Base-by-base conservation (phyloP, 2,888 invertebrate genomes). In the Zonitis immaculata region DNA sequence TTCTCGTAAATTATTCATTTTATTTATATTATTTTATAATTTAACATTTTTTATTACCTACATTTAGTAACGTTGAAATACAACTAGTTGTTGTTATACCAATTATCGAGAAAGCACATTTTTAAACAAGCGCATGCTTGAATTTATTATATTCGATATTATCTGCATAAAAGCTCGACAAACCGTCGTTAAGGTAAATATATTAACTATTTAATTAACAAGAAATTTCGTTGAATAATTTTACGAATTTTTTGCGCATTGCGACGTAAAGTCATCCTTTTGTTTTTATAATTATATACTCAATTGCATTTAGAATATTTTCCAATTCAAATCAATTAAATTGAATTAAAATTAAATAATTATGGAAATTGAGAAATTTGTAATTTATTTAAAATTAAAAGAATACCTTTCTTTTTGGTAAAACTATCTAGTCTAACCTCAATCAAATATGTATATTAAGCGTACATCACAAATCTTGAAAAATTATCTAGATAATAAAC, bases 61-160 rank as follows among this genome's bases (percentile, higher is more conserved):
- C n/a, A 30, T 46, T 11, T 39, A 45, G 42, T 8, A 25, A 44
- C 22, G 44, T 51, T 47, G 28, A 32, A 49, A 35, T 20, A 47
- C 49, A 30, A 50, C 47, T 47, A 43, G 32, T 49, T 49, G 52
- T 50, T 51, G 45, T 47, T 54, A 54, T 44, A 54, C 50, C 54
- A 51, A 48, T 43, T 39, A 57, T 50, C 46, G 4, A 22, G 26
- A 55, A 51, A 61, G 49, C 61, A 65, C 60, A 58, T 63, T 66
- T 62, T 62, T 56, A 58, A 54, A 49, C 56, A 49, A 56, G 70
- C 71, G 71, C 71, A 70, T 71, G 71, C 69, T 65, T 69, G 58
- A 63, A 64, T 63, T 30, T 56, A n/a, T 52, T 52, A 66, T 66
- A 66, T 68, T 68, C 67, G 70, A 70, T 70, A 67, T 58, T 66